Percentiles rank a stretch among this genome's conserved stretches.
These are phyloP conservation scores for Lutjanus campechanus DNA, from an alignment of 2,797 vertebrate species.

Conservation along the genomic window DNA sequence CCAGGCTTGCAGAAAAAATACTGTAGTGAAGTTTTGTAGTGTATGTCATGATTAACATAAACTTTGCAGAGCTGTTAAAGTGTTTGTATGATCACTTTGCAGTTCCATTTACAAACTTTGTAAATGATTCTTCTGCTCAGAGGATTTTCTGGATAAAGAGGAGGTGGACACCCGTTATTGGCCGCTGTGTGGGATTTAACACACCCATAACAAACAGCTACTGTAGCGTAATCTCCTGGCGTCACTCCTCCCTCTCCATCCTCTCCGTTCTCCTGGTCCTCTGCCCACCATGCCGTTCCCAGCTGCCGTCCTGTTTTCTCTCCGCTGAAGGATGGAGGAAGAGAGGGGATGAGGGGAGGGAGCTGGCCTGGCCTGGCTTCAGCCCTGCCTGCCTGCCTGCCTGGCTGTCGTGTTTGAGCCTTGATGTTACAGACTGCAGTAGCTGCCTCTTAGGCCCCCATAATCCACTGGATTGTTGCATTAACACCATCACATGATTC, in stretches of 20 bases:
- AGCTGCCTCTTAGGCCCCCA: constrained; percentile 64
- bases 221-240: constrained; percentile 48
- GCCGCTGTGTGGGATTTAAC: constrained; percentile 45
- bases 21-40: not conserved
- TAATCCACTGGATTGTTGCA: constrained; percentile 76
- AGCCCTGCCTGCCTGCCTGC: constrained; percentile 23
- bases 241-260: constrained; percentile 44
- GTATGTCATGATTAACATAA: not conserved
- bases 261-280: constrained; percentile 44
- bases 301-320: constrained; percentile 57
- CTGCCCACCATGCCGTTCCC: constrained; percentile 49
- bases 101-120: constrained; percentile 8
- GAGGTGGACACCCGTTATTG: constrained; percentile 4
- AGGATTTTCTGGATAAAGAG: not conserved
- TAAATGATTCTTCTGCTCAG: not conserved
- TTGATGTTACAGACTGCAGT: constrained; percentile 60
- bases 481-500: constrained; percentile 70
- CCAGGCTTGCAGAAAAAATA: not conserved
- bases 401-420: constrained; percentile 45
- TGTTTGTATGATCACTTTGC: not conserved
- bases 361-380: constrained; percentile 19
- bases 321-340: constrained; percentile 34
- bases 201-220: constrained; percentile 43
- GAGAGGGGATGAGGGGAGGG: not conserved
- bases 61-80: not conserved